Conservation (phyloP, 2,113 vertebrate species). For the Chloropsis hardwickii region DNA sequence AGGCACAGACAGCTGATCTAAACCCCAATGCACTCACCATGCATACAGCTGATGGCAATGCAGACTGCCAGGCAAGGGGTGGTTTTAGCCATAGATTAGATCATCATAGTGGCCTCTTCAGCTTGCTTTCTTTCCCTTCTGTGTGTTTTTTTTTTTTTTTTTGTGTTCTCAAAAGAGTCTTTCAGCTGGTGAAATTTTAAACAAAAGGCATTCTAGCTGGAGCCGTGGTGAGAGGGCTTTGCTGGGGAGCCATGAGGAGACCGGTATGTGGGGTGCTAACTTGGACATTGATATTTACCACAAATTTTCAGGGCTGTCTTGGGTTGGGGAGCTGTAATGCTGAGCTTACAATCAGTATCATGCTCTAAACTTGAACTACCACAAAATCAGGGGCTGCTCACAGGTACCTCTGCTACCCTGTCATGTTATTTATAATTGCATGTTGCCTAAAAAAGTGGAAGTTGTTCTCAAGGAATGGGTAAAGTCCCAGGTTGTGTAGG, state of each 20-base stretch:
- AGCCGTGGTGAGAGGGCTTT: neutral
- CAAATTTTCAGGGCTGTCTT: neutral
- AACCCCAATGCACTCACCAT: neutral
- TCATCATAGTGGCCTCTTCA: conserved; percentile 70
- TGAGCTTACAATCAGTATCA: neutral
- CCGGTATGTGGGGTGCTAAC: neutral
- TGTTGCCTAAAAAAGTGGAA: neutral
- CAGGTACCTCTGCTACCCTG: neutral
- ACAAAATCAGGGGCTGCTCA: neutral
- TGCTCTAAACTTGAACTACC: neutral
- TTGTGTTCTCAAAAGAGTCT: conserved; percentile 62
- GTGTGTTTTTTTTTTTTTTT: neutral
- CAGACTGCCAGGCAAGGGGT: conserved; percentile 59
- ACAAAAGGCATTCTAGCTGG: conserved; percentile 68
- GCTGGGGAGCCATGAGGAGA: neutral
- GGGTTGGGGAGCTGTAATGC: neutral
- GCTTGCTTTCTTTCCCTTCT: neutral
- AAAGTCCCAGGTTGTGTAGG: neutral
- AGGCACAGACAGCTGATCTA: conserved; percentile 50
- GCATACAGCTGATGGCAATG: conserved; percentile 68
- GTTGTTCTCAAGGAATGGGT: neutral
- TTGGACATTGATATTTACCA: neutral
- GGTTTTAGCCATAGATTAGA: conserved; percentile 68
- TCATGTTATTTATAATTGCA: neutral
- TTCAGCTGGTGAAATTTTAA: conserved; percentile 71